Percentiles rank a stretch among this genome's conserved stretches.
Conservation (phyloP, 1,140 invertebrate genomes). For the Choristoneura fumiferana region DNA sequence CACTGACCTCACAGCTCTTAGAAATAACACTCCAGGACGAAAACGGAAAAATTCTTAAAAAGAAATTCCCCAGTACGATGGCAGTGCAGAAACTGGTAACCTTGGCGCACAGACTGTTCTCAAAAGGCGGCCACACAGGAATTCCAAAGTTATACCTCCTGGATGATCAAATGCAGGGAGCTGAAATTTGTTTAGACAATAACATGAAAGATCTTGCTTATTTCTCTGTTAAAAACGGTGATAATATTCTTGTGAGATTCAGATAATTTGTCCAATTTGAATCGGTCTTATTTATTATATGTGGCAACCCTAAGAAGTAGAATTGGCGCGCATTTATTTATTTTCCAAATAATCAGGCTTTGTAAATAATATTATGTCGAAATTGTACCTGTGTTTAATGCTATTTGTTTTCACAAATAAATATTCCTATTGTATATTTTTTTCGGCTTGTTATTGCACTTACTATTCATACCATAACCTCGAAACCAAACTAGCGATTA, state of each 20-base stretch:
- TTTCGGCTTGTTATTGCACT: not conserved
- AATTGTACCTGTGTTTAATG: slow-evolving; percentile 68
- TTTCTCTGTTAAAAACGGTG: slow-evolving; percentile 91
- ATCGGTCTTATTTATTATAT: slow-evolving; percentile 26
- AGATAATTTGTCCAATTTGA: slow-evolving; percentile 77
- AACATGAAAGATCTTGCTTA: slow-evolving; percentile 88
- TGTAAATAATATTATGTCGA: slow-evolving; percentile 55
- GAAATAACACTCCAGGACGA: slow-evolving; percentile 81
- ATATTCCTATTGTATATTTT: slow-evolving; percentile 66
- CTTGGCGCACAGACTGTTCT: slow-evolving; percentile 84
- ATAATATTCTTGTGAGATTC: slow-evolving; percentile 87
- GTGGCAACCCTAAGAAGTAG: slow-evolving; percentile 41
- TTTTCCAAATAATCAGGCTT: slow-evolving; percentile 45
- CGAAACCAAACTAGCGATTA: too few relatives aligned
- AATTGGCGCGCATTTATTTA: slow-evolving; percentile 51
- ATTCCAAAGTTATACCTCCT: slow-evolving; percentile 74
- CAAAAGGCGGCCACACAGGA: slow-evolving; percentile 53
- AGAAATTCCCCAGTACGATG: slow-evolving; percentile 88
- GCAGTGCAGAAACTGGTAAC: slow-evolving; percentile 89
- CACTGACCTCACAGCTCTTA: slow-evolving; percentile 85
- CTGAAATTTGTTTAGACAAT: slow-evolving; percentile 88
- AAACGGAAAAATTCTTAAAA: slow-evolving; percentile 80
- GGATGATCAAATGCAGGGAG: slow-evolving; percentile 79
- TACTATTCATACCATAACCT: too few relatives aligned
- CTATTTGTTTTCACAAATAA: slow-evolving; percentile 54